Evolutionary conservation across 1,140 invertebrate genomes (phyloP).

Genomic region (Diachasma alloeum): DNA sequence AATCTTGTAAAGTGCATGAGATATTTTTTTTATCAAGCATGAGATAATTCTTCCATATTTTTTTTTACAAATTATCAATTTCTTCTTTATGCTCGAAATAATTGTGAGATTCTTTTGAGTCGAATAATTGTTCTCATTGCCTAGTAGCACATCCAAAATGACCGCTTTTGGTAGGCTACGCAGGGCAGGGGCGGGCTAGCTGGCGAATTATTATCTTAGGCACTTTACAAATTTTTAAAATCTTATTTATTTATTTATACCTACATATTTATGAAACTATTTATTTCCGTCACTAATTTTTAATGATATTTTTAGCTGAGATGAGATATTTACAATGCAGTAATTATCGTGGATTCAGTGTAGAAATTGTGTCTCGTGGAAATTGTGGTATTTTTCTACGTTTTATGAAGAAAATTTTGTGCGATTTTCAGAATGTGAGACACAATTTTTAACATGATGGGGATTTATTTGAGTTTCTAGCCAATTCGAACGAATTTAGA

Average conservation of each 20-base stretch:
- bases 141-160: slow-evolving; percentile 54
- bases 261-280: not conserved
- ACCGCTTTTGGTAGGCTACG: slow-evolving; percentile 59
- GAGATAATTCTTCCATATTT: not conserved
- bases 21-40: too few relatives aligned
- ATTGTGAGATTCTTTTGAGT: slow-evolving; percentile 33
- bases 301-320: not conserved
- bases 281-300: not conserved
- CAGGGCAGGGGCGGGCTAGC: slow-evolving; percentile 49
- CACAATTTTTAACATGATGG: not conserved
- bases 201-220: not conserved
- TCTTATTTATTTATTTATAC: not conserved
- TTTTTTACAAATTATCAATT: not conserved
- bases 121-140: slow-evolving; percentile 48
- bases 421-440: not conserved
- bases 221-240: slow-evolving; percentile 4
- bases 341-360: not conserved
- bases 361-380: slow-evolving; percentile 19
- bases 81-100: slow-evolving; percentile 44
- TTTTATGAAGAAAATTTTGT: slow-evolving; percentile 42
- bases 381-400: slow-evolving; percentile 39
- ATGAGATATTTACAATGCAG: not conserved
- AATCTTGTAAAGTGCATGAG: not conserved
- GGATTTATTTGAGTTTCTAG: not conserved
- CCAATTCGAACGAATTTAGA: slow-evolving; percentile 7